Conservation (phyloP, 2,113 vertebrate species). For the Heptranchias perlo region DNA sequence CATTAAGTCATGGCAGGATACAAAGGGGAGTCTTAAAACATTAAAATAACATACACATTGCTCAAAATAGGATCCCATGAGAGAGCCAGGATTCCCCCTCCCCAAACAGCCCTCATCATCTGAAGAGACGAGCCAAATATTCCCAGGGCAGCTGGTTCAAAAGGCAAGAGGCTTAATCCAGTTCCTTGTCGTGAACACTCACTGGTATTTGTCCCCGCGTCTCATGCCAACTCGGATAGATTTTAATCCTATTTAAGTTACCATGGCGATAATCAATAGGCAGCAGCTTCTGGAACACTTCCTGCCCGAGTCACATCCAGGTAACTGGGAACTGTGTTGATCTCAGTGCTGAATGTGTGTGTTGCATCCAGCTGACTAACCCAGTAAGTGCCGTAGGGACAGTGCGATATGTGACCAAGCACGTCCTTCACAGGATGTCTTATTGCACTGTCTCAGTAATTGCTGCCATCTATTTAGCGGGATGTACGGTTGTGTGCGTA, state of each 20-base stretch:
- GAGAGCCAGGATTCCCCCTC: neutral
- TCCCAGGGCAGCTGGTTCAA: too few relatives aligned
- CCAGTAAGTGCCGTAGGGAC: neutral
- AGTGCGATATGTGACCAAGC: too few relatives aligned
- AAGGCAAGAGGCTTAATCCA: neutral
- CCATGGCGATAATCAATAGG: constrained; percentile 13
- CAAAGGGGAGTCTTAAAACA: neutral
- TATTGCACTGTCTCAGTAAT: neutral
- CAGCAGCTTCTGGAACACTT: neutral
- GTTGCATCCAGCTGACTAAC: neutral
- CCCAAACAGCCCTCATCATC: neutral
- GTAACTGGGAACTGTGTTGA: neutral
- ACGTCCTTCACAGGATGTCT: neutral
- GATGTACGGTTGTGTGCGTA: too few relatives aligned
- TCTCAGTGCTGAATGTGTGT: neutral
- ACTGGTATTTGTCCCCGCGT: neutral
- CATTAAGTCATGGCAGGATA: neutral
- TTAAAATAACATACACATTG: neutral
- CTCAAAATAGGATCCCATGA: neutral
- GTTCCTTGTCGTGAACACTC: neutral
- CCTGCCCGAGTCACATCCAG: neutral
- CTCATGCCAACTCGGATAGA: neutral
- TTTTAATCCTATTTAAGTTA: neutral
- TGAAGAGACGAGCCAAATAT: too few relatives aligned
- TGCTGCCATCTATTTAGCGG: neutral